These are phyloP conservation scores for Ciconia stormi DNA, from an alignment of 2,113 vertebrate genomes.

Conservation along the genomic window DNA sequence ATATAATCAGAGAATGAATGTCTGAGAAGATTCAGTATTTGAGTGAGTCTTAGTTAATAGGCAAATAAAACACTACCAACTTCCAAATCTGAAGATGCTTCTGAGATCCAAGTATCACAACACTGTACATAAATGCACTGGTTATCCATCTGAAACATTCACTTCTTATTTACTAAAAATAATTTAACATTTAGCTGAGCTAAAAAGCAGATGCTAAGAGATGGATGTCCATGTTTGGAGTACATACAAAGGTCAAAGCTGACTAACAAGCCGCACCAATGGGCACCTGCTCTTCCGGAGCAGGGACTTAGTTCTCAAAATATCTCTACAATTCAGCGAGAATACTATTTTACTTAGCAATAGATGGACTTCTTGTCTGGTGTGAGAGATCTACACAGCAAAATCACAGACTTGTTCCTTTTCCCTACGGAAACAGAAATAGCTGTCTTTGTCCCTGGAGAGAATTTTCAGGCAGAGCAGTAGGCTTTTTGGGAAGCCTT, in stretches of 20 bases:
- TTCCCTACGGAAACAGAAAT: background rate
- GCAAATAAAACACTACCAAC: background rate
- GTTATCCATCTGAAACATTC: background rate
- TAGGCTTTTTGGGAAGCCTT: background rate
- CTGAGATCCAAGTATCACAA: background rate
- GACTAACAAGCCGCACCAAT: background rate
- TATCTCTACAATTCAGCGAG: background rate
- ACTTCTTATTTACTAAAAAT: background rate
- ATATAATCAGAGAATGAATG: background rate
- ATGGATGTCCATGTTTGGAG: rapidly evolving
- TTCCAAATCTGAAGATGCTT: background rate
- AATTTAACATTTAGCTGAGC: background rate
- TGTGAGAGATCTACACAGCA: background rate
- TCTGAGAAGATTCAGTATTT: background rate
- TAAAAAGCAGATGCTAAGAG: background rate
- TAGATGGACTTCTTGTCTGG: background rate
- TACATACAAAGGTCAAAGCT: background rate
- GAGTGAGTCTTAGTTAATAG: slow-evolving; percentile 29
- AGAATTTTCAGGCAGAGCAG: background rate
- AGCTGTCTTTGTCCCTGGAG: background rate
- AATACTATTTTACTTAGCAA: background rate
- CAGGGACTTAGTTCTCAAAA: background rate
- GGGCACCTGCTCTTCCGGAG: background rate
- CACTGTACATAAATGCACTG: background rate
- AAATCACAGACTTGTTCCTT: background rate